Percentiles rank a stretch among this genome's conserved stretches.
phyloP scores from a whole-genome alignment of 2,888 invertebrate species.

The Matsumyia berberina region DNA sequence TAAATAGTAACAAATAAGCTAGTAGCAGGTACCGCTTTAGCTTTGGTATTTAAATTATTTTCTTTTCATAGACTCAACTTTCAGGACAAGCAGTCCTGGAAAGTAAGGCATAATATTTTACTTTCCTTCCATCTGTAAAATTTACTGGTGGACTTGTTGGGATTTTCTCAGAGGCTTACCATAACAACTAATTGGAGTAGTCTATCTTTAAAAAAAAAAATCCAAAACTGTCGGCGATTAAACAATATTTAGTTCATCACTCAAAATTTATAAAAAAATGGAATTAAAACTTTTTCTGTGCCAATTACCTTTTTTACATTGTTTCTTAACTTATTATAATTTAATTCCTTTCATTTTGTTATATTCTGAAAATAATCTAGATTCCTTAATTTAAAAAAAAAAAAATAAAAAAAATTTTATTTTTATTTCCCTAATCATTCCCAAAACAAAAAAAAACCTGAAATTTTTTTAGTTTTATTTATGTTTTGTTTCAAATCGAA shows the following conservation, averaged over 20 bases:
- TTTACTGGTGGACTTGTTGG: constrained; percentile 60
- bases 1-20: constrained; percentile 16
- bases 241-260: too few relatives aligned
- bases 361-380: not conserved
- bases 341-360: not conserved
- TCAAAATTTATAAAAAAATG: too few relatives aligned
- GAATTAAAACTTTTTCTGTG: too few relatives aligned
- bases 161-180: constrained; percentile 48
- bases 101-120: not conserved
- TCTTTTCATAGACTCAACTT: constrained; percentile 16
- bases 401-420: not conserved
- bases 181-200: not conserved
- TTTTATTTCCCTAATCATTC: constrained; percentile 28
- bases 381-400: constrained; percentile 20
- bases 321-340: not conserved
- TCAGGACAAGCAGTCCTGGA: constrained; percentile 2
- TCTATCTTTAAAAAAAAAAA: constrained; percentile 4
- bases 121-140: constrained; percentile 17
- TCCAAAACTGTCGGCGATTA: not conserved
- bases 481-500: constrained; percentile 67
- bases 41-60: constrained; percentile 36
- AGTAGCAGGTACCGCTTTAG: constrained; percentile 41
- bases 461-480: constrained; percentile 48
- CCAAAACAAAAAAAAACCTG: constrained; percentile 34
- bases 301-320: constrained; percentile 61